Percentiles rank a stretch among this genome's conserved stretches.
Evolutionary conservation across 2,113 vertebrate genomes (phyloP).

Genomic region (Microtus pennsylvanicus): DNA sequence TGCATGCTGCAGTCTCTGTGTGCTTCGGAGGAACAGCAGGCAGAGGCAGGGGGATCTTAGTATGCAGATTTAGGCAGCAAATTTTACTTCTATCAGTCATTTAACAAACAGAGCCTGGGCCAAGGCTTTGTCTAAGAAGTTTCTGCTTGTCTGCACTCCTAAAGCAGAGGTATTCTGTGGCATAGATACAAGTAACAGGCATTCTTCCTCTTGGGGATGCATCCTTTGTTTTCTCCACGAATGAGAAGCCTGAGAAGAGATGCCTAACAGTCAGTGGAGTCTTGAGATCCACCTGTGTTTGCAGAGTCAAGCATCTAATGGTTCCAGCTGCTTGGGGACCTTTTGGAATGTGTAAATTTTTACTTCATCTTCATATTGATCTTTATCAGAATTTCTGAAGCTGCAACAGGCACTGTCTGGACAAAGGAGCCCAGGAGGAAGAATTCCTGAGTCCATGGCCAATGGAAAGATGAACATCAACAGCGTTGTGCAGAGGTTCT

Average conservation of each 20-base stretch:
- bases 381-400: background rate
- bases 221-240: background rate
- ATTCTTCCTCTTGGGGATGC: background rate
- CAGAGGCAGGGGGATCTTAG: no score
- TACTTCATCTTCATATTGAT: background rate
- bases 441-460: background rate
- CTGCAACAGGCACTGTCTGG: background rate
- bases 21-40: background rate
- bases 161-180: background rate
- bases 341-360: background rate
- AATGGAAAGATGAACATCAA: background rate
- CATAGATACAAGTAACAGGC: background rate
- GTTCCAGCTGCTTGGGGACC: background rate
- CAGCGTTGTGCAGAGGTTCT: background rate
- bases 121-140: background rate
- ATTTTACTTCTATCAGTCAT: constrained; percentile 6
- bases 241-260: background rate
- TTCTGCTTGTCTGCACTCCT: background rate
- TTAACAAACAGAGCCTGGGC: background rate
- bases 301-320: background rate
- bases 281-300: background rate
- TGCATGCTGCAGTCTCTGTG: background rate
- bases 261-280: background rate
- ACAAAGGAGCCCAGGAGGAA: background rate
- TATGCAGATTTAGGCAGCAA: background rate